These are phyloP conservation scores for Leptinotarsa defecta DNA, from an alignment of 1,140 invertebrate species.

Conservation along the genomic window DNA sequence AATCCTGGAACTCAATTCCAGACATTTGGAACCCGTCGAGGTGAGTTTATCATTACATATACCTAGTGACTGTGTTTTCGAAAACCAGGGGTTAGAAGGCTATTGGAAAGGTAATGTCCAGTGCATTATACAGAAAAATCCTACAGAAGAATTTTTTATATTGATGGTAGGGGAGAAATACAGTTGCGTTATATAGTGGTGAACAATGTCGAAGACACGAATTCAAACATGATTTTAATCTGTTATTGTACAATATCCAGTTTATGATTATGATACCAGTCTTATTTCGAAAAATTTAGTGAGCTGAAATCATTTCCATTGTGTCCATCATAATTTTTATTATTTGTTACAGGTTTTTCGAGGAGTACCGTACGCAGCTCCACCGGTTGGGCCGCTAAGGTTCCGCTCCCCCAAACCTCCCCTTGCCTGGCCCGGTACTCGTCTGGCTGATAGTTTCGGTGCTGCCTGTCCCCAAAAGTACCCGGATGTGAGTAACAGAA, in stretches of 20 bases:
- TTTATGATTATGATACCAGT: neutral
- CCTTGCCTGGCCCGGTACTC: conserved; percentile 71
- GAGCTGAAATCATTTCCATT: neutral
- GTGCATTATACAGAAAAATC: too few relatives aligned
- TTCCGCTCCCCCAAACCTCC: conserved; percentile 73
- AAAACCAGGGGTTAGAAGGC: too few relatives aligned
- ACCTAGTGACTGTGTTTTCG: too few relatives aligned
- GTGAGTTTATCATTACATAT: conserved; percentile 52
- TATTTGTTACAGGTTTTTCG: conserved; percentile 60
- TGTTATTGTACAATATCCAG: too few relatives aligned
- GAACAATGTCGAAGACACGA: too few relatives aligned
- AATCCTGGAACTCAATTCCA: conserved; percentile 74
- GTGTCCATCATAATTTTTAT: neutral
- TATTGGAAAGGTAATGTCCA: too few relatives aligned
- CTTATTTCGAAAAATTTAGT: neutral
- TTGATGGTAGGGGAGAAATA: too few relatives aligned
- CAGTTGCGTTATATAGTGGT: too few relatives aligned
- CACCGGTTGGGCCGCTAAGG: conserved; percentile 68
- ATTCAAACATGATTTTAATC: too few relatives aligned
- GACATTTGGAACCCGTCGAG: conserved; percentile 78
- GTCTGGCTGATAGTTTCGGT: conserved; percentile 74
- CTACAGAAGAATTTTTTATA: too few relatives aligned
- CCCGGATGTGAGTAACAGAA: conserved; percentile 74
- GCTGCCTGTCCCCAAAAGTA: conserved; percentile 78
- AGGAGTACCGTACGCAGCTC: conserved; percentile 83